Conservation (phyloP, 2,797 vertebrate genomes). For the Cirrhinus molitorella region DNA sequence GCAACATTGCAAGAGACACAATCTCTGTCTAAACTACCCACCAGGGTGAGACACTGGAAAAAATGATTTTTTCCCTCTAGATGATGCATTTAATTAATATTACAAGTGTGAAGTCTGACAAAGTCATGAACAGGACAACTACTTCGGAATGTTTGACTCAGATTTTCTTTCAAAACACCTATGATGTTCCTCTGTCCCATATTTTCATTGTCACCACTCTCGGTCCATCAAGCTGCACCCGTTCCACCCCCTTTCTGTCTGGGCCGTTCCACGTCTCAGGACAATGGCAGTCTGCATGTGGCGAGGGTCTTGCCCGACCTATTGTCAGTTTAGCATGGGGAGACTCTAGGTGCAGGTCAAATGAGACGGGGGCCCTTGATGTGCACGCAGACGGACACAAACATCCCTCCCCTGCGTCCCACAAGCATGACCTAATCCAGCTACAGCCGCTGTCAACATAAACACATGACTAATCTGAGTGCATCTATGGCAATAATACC, state of each 20-base stretch:
- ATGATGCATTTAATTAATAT: background rate
- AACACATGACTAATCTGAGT: constrained; percentile 69
- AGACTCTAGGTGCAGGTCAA: constrained; percentile 38
- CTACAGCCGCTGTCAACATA: constrained; percentile 69
- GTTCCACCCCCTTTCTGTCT: constrained; percentile 19
- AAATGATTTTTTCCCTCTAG: background rate
- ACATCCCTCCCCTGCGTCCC: constrained; percentile 28
- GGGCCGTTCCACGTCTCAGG: constrained; percentile 1
- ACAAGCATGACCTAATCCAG: constrained; percentile 69
- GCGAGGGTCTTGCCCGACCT: constrained; percentile 17
- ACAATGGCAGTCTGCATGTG: constrained; percentile 39
- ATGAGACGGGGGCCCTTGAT: constrained; percentile 14
- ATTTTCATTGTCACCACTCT: constrained; percentile 13
- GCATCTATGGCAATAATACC: constrained; percentile 69
- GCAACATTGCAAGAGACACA: constrained; percentile 50
- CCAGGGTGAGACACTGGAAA: constrained; percentile 39
- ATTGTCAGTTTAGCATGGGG: constrained; percentile 30
- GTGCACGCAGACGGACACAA: constrained; percentile 39
- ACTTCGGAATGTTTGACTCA: background rate
- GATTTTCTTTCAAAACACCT: background rate
- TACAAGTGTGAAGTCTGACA: background rate
- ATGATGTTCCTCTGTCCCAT: constrained; percentile 6
- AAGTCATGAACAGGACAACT: background rate
- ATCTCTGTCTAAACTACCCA: constrained; percentile 33
- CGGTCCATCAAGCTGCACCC: background rate